Evolutionary conservation across 2,797 vertebrate genomes (phyloP).

Genomic region (Alouatta caraya): DNA sequence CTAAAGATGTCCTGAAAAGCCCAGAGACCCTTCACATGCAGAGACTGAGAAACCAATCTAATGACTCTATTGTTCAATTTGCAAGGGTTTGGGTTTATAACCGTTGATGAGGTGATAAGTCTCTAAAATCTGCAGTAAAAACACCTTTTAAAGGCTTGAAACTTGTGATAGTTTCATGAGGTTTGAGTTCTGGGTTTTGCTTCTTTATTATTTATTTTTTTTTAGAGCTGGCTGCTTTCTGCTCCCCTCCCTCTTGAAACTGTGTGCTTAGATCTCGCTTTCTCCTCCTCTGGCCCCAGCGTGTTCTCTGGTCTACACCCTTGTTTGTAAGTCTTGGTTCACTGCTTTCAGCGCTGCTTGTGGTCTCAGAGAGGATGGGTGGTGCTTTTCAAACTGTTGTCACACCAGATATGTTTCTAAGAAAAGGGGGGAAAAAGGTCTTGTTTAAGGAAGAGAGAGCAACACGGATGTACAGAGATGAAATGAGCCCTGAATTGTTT

Average conservation of each 20-base stretch:
- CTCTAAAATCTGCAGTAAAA: neutral
- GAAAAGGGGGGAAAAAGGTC: slow-evolving; percentile 20
- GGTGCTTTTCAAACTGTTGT: slow-evolving; percentile 39
- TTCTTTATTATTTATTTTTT: neutral
- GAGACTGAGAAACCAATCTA: neutral
- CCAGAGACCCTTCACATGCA: neutral
- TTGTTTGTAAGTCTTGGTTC: slow-evolving; percentile 75
- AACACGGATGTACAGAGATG: neutral
- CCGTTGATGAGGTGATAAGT: neutral
- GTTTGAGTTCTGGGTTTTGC: neutral
- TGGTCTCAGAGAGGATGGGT: slow-evolving; percentile 74
- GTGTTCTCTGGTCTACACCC: slow-evolving; percentile 16
- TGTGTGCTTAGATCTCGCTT: neutral
- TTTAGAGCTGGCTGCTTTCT: neutral
- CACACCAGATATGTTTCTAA: neutral
- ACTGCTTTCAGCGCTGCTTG: slow-evolving; percentile 24
- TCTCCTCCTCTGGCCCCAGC: too few relatives aligned
- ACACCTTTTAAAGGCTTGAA: neutral
- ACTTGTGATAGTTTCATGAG: neutral
- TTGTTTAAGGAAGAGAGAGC: neutral
- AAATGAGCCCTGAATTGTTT: neutral
- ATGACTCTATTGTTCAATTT: neutral
- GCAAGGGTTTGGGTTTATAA: neutral
- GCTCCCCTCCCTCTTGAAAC: neutral
- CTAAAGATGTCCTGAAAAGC: neutral